Conservation (phyloP, 2,797 vertebrate genomes). For the Smutsia temminckii region DNA sequence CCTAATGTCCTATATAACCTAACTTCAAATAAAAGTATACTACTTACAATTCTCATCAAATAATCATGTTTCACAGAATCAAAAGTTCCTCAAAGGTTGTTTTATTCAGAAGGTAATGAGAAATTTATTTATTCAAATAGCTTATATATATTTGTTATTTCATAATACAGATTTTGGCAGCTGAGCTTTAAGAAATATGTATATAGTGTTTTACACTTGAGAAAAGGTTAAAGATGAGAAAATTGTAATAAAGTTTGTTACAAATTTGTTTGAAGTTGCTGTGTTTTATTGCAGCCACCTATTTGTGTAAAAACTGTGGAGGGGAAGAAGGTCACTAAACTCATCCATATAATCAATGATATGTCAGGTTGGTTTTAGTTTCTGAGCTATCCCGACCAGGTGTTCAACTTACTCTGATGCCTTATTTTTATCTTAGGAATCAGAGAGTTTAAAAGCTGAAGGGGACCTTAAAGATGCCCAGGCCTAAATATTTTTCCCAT, state of each 20-base stretch:
- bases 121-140: not conserved
- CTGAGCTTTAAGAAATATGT: not conserved
- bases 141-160: not conserved
- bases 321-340: not conserved
- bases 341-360: not conserved
- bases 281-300: not conserved
- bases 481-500: not conserved
- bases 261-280: not conserved
- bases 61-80: slow-evolving; percentile 10
- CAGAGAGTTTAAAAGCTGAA: not conserved
- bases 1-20: not conserved
- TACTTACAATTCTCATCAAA: not conserved
- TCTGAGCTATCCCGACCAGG: not conserved
- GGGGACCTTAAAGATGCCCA: not conserved
- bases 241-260: not conserved
- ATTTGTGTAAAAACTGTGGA: not conserved
- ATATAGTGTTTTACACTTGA: not conserved
- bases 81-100: not conserved
- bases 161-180: not conserved
- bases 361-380: not conserved
- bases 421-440: not conserved
- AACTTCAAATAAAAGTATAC: not conserved
- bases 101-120: not conserved
- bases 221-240: not conserved
- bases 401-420: not conserved